Conservation (phyloP, 2,797 vertebrate genomes). For the Mus minutoides region DNA sequence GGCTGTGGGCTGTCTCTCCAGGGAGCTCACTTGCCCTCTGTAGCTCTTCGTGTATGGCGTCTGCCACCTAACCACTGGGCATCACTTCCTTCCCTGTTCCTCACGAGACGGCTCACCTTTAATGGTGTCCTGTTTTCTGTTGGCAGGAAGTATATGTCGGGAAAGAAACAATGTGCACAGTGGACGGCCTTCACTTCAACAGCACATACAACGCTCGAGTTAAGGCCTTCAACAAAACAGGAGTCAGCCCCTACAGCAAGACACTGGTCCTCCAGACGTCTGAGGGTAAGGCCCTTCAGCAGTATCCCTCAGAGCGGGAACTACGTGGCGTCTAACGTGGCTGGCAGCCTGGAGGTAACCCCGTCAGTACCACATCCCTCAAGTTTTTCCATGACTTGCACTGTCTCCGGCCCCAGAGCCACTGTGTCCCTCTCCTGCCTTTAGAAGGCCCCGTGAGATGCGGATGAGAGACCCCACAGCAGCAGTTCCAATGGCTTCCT, state of each 20-base stretch:
- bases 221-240: conserved; percentile 97
- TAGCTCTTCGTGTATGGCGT: not conserved
- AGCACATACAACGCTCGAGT: conserved; percentile 98
- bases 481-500: conserved; percentile 70
- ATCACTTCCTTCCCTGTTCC: no score
- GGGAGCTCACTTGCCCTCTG: not conserved
- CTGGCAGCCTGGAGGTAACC: conserved; percentile 76
- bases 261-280: conserved; percentile 97
- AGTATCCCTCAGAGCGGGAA: conserved; percentile 75
- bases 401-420: conserved; percentile 71
- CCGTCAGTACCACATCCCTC: conserved; percentile 71
- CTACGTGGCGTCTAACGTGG: conserved; percentile 79
- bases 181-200: conserved; percentile 99
- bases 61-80: not conserved
- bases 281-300: conserved; percentile 91
- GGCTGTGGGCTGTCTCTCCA: not conserved
- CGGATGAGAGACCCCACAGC: conserved; percentile 74
- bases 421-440: conserved; percentile 70
- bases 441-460: conserved; percentile 71
- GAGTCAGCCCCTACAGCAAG: conserved; percentile 99
- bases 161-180: conserved; percentile 98
- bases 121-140: not conserved
- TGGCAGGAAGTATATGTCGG: conserved; percentile 98
- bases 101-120: not conserved
- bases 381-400: conserved; percentile 71